Conservation (phyloP, 1,140 invertebrate genomes). For the Pogonus chalceus region DNA sequence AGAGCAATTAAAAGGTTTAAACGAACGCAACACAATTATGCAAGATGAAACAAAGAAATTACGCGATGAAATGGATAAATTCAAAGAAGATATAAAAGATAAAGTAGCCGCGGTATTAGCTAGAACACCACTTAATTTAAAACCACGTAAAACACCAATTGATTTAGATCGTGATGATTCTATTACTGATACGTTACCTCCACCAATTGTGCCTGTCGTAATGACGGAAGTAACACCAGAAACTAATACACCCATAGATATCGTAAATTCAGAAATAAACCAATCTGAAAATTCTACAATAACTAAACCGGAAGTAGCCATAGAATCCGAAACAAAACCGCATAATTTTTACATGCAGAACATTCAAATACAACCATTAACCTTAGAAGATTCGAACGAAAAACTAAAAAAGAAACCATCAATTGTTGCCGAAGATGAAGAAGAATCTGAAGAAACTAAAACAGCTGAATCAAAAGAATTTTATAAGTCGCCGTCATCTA, state of each 20-base stretch:
- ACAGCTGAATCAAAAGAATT: background rate
- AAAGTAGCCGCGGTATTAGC: constrained; percentile 54
- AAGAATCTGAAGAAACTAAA: background rate
- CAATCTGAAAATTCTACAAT: background rate
- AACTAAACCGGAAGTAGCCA: background rate
- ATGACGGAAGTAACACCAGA: constrained; percentile 12
- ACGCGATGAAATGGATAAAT: constrained; percentile 53
- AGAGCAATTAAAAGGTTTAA: constrained; percentile 51
- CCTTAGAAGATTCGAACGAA: constrained; percentile 18
- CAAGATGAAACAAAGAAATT: constrained; percentile 47
- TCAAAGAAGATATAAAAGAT: constrained; percentile 55
- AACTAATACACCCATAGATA: constrained; percentile 12
- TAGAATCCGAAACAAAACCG: constrained; percentile 6
- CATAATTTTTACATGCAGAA: constrained; percentile 24
- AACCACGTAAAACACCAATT: constrained; percentile 55
- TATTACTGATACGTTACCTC: constrained; percentile 22
- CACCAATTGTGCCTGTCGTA: constrained; percentile 33
- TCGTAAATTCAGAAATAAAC: constrained; percentile 11
- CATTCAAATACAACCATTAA: constrained; percentile 16
- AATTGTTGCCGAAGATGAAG: constrained; percentile 16
- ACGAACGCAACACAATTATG: constrained; percentile 46
- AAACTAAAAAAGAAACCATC: constrained; percentile 26
- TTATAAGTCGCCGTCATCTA: constrained; percentile 8
- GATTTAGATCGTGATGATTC: constrained; percentile 44
- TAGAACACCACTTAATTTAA: constrained; percentile 60